Evolutionary conservation across 2,797 vertebrate genomes (phyloP), one percentile per base, ranked within the genome.

Genomic region (Epinephelus malabaricus): DNA sequence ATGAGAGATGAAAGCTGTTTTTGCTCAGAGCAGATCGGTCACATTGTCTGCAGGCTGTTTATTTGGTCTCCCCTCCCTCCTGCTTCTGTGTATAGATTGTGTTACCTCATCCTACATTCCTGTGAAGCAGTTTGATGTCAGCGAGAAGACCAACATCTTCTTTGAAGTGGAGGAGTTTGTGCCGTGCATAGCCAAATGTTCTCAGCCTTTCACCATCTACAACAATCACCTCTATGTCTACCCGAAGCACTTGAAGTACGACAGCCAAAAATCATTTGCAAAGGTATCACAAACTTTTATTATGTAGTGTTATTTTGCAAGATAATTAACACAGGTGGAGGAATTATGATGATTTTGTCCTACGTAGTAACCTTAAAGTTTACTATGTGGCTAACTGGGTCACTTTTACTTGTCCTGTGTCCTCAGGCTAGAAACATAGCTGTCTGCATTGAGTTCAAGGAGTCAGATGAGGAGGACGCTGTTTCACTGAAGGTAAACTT

Each of bases 181-280:
- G 86, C 98, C 98, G 55, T 97, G 95, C 89, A 97, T 97, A 84
- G 97, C 98, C 81, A 99, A 96, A 93, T 97, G 97, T 86, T 98
- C 97, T 59, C 98, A 99, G 86, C 98, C 98, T 87, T 98, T 98
- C 89, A 98, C 98, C 61, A 96, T 97, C 94, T 99, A 99, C 95
- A 98, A 97, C 94, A 99, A 98, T 91, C 98, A 99, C 92, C 97
- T 99, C 86, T 99, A 99, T 53, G 96, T 99, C 90, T 99, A 98
- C 92, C 98, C 97, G 1, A 98, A 96, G 88, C 93, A 96, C 93
- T 96, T 99, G 93, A 99, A 99, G 93, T 99, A 98, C 2, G 98
- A 99, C 92, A 95, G 96, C 93, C 98, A 99, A 72, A 99, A 99
- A 90, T 94, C 97, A 49, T 99, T 99, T 73, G 95, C 98, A 54